These are phyloP conservation scores for Himalopsyche japonica DNA, from an alignment of 2,888 invertebrate species.

Conservation along the genomic window DNA sequence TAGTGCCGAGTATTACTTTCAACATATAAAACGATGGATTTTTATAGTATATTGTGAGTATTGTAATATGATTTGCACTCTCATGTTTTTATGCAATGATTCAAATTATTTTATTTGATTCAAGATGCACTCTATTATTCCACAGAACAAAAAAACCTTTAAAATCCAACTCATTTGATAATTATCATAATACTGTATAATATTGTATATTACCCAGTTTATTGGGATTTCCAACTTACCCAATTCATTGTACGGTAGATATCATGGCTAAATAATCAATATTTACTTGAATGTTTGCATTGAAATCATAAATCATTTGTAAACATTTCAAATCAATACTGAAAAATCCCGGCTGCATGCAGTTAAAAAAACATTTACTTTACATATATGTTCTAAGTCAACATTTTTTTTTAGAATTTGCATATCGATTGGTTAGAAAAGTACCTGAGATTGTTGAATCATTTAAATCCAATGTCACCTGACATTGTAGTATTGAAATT, in stretches of 20 bases:
- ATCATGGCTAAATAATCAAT: no score
- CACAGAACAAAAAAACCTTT: no score
- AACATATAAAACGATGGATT: not conserved
- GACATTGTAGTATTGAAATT: constrained; percentile 23
- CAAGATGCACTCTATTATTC: no score
- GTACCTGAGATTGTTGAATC: constrained; percentile 40
- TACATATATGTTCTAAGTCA: not conserved
- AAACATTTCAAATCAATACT: not conserved
- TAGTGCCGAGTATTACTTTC: not conserved
- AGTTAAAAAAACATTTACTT: not conserved
- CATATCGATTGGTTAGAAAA: constrained; percentile 36
- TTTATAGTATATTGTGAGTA: not conserved
- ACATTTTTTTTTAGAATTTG: constrained; percentile 24
- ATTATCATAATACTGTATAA: no score
- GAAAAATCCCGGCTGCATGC: not conserved
- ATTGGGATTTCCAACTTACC: no score
- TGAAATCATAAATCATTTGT: not conserved
- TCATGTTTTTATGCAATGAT: not conserved
- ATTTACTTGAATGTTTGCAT: no score
- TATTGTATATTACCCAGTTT: no score
- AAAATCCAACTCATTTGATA: no score
- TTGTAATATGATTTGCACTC: not conserved
- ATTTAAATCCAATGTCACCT: constrained; percentile 13
- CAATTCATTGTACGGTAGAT: no score
- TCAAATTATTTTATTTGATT: no score